Evolutionary conservation across 2,797 vertebrate genomes (phyloP).

Genomic region (Helicolenus hilgendorfi): DNA sequence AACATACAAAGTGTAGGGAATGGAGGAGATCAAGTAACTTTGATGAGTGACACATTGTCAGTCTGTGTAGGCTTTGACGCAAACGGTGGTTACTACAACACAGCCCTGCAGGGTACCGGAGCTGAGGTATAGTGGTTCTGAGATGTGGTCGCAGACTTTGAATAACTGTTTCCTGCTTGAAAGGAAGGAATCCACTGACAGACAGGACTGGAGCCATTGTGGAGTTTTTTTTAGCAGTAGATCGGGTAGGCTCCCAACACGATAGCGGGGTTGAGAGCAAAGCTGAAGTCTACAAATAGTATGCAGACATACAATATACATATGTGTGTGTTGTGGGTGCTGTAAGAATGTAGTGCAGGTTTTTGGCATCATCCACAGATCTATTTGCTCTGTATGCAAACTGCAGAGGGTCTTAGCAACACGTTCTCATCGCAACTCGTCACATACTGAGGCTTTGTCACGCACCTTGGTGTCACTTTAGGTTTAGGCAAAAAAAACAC

Average conservation of each 20-base stretch:
- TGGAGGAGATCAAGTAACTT: background rate
- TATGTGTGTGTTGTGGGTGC: background rate
- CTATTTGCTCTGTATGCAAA: too few relatives aligned
- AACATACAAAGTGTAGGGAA: background rate
- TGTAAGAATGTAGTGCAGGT: background rate
- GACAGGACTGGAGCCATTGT: background rate
- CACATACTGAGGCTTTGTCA: too few relatives aligned
- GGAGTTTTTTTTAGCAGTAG: background rate
- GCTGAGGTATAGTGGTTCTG: background rate
- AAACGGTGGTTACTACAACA: too few relatives aligned
- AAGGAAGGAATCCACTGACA: background rate
- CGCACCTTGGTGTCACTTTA: too few relatives aligned
- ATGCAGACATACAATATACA: background rate
- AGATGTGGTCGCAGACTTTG: background rate
- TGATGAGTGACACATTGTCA: background rate
- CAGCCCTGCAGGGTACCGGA: too few relatives aligned
- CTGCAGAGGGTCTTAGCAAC: background rate
- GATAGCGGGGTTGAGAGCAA: background rate
- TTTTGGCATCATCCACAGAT: background rate
- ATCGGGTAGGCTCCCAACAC: background rate
- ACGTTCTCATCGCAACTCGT: too few relatives aligned
- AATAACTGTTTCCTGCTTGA: background rate
- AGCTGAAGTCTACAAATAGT: background rate
- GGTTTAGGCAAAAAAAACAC: too few relatives aligned
- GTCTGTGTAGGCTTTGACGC: too few relatives aligned